Base-by-base conservation (phyloP, 1,140 invertebrate species). In the Lepidostoma basale region DNA sequence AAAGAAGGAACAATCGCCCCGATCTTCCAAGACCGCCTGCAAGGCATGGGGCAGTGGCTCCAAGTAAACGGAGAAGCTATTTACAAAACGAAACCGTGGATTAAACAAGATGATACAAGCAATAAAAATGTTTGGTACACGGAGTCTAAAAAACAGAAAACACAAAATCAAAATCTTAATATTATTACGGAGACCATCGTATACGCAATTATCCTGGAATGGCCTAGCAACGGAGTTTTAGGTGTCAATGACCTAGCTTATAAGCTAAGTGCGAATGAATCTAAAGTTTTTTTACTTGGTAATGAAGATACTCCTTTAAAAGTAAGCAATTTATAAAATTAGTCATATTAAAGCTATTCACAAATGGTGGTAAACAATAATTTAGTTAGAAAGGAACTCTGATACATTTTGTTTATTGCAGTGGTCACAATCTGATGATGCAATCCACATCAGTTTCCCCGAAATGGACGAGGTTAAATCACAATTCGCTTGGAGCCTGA, bases 21-120 rank as follows among this genome's bases (percentile, higher is more conserved):
- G 6, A 94, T 98, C 74, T 97, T 93, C 79, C 89, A 98, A 83
- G 94, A 98, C 75, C 84, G 96, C 66, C 82, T 98, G 0, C 76
- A 84, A 14, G 80, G 86, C 40, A 84, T 93, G 62, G 92, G 92
- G 65, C 76, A 82, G 42, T 97, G 95, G 94, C 78, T 98, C 4
- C 74, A 83, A 9, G 78, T 91, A 1, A 98, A 98, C 77, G 95
- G 94, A 2, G 92, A 96, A 77, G 93, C 92, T 0, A 94, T 98
- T 74, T 98, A 96, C 75, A 82, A 81, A n/a, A 89, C 88, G 0
- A 85, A 80, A 25, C 92, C 94, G 0, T 96, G 92, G 90, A 82
- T 77, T 30, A 79, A 85, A 73, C 95, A 96, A 79, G 96, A 97
- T 76, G 95, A 98, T 75, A 90, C 90, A 0, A 14, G 85, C 0